These are phyloP conservation scores for Temnothorax curvispinosus DNA, from an alignment of 1,140 invertebrate genomes.

Conservation along the genomic window DNA sequence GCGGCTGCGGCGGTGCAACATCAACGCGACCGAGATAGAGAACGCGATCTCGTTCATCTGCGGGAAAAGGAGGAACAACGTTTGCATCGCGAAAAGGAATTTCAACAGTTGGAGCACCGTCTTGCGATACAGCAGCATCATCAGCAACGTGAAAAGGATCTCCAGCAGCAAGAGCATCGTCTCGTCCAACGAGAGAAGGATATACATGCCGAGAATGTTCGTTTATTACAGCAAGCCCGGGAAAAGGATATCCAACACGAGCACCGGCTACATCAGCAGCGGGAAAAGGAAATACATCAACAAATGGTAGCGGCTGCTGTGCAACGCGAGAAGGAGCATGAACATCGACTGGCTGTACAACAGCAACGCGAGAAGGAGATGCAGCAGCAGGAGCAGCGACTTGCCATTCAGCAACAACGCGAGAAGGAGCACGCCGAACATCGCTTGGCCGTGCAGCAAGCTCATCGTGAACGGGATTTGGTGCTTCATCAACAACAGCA, in stretches of 20 bases:
- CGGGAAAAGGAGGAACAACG: conserved; percentile 82
- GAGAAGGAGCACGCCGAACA: conserved; percentile 69
- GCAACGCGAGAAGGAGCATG: conserved; percentile 79
- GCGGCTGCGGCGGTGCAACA: conserved; percentile 67
- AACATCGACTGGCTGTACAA: conserved; percentile 80
- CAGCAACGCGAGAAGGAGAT: conserved; percentile 80
- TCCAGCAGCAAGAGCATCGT: conserved; percentile 80
- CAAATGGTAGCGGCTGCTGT: conserved; percentile 79
- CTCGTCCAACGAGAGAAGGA: conserved; percentile 82
- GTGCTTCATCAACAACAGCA: conserved; percentile 76
- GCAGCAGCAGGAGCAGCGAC: conserved; percentile 77
- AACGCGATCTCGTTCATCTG: conserved; percentile 79
- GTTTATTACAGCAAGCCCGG: conserved; percentile 74
- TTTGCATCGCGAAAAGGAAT: conserved; percentile 84
- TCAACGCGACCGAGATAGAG: conserved; percentile 78
- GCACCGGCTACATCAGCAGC: conserved; percentile 80
- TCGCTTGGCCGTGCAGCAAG: conserved; percentile 77
- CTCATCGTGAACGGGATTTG: conserved; percentile 76
- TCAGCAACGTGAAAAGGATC: conserved; percentile 78
- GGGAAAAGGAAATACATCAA: conserved; percentile 83
- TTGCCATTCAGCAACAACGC: conserved; percentile 74
- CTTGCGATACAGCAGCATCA: conserved; percentile 77
- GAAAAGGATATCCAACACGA: conserved; percentile 81
- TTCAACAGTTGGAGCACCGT: conserved; percentile 82
- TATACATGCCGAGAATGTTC: conserved; percentile 72